Base-by-base conservation (phyloP, 1,140 invertebrate genomes). In the Drosophila pallidifrons region DNA sequence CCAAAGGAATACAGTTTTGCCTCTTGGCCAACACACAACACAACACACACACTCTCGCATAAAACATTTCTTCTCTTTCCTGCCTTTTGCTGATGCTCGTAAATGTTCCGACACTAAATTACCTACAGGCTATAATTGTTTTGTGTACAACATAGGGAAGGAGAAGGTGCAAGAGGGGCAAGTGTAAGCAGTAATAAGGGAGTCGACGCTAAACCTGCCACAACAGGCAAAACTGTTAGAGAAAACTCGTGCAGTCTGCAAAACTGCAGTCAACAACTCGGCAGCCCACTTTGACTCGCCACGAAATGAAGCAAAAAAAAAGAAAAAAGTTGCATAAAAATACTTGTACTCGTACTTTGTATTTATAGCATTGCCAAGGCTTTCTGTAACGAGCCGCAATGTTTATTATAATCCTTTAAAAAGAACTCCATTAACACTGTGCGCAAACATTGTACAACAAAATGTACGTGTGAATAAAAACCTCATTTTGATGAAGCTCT, bases 111-210 rank as follows among this genome's bases (percentile, higher is more conserved):
- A 68, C 82, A 86, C 79, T 87, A 87, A 87, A 86, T 86, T 87
- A 86, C 79, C 82, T 86, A 79, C 75, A 55, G 81, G 85, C 81
- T 69, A 81, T 89, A 89, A 89, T 89, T 89, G 85, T 89, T 87
- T 85, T 81, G 75, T 85, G 75, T 81, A 79, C 86, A 89, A 25
- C 20, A 25, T 4, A 3, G 20, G 20, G 3, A 25, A 25, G 20
- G 20, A 25, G 20, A 25, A 0, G 3, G 3, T 25, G 20, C 38
- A 54, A 30, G 13, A 10, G 32, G 8, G 16, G 41, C 25, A 20
- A 11, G 25, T 1, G 41, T n/a, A 13, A 32, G 51, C n/a, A n/a
- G 30, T 54, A 15, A 10, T 54, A 49, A 35, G 51, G 30, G 5
- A 13, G n/a, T 67, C 51, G 47, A 57, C 55, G 41, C 15, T 43